These are phyloP conservation scores for Delphinapterus leucas DNA, from an alignment of 2,113 vertebrate species.

Conservation along the genomic window DNA sequence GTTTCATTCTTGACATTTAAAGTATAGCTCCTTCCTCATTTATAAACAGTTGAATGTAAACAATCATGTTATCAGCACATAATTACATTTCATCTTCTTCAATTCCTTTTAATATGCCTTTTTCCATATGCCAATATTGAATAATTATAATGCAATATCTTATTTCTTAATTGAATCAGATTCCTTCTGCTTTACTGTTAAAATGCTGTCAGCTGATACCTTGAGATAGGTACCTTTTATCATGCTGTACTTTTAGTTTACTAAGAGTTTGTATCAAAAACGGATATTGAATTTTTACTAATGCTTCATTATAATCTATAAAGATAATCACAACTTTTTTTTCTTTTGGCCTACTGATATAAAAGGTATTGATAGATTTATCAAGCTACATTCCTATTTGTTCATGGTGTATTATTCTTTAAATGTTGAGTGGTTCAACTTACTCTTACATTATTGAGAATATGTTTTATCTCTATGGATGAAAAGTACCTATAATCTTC, in stretches of 20 bases:
- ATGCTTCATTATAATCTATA: background rate
- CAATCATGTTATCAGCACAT: background rate
- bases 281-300: background rate
- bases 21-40: background rate
- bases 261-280: background rate
- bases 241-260: background rate
- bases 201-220: background rate
- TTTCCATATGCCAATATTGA: background rate
- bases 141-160: background rate
- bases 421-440: background rate
- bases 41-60: background rate
- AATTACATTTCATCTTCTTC: background rate
- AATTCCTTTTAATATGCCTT: background rate
- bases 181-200: background rate
- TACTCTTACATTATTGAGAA: background rate
- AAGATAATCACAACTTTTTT: background rate
- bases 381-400: background rate
- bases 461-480: background rate
- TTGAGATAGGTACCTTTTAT: background rate
- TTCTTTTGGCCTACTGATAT: background rate
- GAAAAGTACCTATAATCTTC: background rate
- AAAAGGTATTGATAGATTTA: background rate
- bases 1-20: slow-evolving; percentile 1
- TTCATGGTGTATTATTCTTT: background rate
- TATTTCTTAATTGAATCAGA: background rate